Evolutionary conservation across 2,797 vertebrate species (phyloP), one percentile per base, ranked within the genome.

Genomic region (Spinibarbus caldwelli): DNA sequence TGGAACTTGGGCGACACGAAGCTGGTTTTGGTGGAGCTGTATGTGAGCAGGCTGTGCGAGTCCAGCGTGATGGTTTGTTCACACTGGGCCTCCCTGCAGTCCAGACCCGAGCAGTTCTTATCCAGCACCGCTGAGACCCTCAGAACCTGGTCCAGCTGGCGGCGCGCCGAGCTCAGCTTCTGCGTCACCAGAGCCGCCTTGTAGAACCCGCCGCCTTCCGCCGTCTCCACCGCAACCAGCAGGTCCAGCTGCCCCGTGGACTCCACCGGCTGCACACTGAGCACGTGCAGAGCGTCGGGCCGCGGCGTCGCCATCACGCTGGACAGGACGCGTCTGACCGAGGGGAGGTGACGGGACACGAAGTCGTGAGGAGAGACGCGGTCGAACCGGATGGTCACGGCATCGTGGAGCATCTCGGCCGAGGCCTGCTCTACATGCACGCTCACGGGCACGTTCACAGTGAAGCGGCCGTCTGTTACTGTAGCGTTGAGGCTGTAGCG

Each of bases 51-150:
- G 0, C 95, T 95, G 67, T 99, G 97, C 0, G 98, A 97, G 92
- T 99, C 97, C 89, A 99, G 93, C 2, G 95, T 94, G 83, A 99
- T 95, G 84, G 92, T 96, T 90, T 99, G 97, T 83, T 98, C 97
- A 34, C 98, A 99, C 87, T 97, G 97, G 0, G 96, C 96, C 1
- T 98, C 98, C 14, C 97, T 97, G 87, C 98, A 99, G 90, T 98
- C 97, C 90, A 99, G 93, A 38, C 97, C 97, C 0, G 98, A 98
- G 90, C 98, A 99, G 95, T 99, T 99, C 93, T 99, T 99, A 85
- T 99, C 98, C 87, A 99, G 90, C 91, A 99, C 96, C 70, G 98
- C 96, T 0, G 98, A 97, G 89, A 99, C 96, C 31, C 95, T 94
- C 87, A 99, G 94, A 79, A 97, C 93, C 72, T 97, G 97, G 91